Evolutionary conservation across 92 coral and sea anemone species (phyloP).

Genomic region (Micromussa lordhowensis): DNA sequence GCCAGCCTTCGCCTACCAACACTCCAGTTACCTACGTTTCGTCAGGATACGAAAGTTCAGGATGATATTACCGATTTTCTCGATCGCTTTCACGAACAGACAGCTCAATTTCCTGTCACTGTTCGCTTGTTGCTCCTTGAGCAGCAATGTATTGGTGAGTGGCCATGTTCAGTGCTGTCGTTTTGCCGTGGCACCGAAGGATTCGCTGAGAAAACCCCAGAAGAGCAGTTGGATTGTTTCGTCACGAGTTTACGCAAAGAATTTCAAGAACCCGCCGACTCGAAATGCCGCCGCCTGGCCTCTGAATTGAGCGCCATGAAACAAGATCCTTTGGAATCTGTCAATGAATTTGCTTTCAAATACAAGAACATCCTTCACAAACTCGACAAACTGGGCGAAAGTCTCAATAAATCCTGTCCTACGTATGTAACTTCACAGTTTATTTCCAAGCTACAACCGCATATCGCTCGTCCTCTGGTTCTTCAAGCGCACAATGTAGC

Average conservation of each 20-base stretch:
- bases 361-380: slow-evolving; percentile 64
- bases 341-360: slow-evolving; percentile 65
- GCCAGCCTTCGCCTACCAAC: slow-evolving; percentile 32
- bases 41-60: slow-evolving; percentile 2
- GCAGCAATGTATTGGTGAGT: slow-evolving; percentile 52
- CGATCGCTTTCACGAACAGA: slow-evolving; percentile 41
- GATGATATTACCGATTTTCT: slow-evolving; percentile 44
- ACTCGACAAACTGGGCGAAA: slow-evolving; percentile 51
- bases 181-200: slow-evolving; percentile 19
- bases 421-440: slow-evolving; percentile 59
- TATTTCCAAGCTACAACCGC: slow-evolving; percentile 66
- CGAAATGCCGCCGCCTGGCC: neutral
- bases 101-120: slow-evolving; percentile 22
- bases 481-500: slow-evolving; percentile 62
- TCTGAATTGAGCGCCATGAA: slow-evolving; percentile 47
- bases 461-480: slow-evolving; percentile 56
- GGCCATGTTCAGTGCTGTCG: slow-evolving; percentile 41
- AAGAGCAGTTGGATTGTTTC: slow-evolving; percentile 31
- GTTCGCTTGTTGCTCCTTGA: slow-evolving; percentile 36
- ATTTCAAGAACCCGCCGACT: slow-evolving; percentile 31
- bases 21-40: slow-evolving; percentile 48
- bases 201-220: slow-evolving; percentile 29
- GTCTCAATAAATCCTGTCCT: slow-evolving; percentile 27
- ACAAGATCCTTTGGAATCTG: slow-evolving; percentile 51
- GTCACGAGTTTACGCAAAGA: slow-evolving; percentile 3